Conservation (phyloP, 2,113 vertebrate species). For the Agelaius tricolor region DNA sequence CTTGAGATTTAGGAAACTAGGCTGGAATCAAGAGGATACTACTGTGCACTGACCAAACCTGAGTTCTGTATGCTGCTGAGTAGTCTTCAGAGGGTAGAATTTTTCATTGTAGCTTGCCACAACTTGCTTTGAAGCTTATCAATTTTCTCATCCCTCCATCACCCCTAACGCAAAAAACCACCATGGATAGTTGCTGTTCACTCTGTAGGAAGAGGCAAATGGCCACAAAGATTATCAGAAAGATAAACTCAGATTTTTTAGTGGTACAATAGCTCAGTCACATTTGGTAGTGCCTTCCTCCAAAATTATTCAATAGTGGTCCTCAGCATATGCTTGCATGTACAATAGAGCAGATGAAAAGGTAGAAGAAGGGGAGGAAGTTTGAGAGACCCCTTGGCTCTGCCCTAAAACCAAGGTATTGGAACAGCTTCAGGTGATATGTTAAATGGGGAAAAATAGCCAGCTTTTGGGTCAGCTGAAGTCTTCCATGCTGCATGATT, state of each 20-base stretch:
- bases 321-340: background rate
- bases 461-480: background rate
- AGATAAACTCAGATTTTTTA: background rate
- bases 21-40: background rate
- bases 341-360: background rate
- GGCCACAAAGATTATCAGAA: background rate
- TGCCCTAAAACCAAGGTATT: background rate
- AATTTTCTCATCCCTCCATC: background rate
- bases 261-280: background rate
- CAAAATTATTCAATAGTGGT: background rate
- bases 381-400: background rate
- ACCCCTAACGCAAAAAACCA: accelerated
- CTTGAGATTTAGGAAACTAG: background rate
- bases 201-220: background rate
- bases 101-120: background rate
- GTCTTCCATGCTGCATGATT: background rate
- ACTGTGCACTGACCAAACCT: background rate
- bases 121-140: background rate
- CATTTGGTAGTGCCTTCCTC: background rate
- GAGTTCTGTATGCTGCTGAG: background rate
- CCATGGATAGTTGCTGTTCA: background rate
- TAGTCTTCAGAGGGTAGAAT: background rate
- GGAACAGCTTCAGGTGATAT: background rate
- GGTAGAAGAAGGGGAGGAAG: background rate
- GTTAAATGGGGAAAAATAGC: background rate